Evolutionary conservation across 2,113 vertebrate species (phyloP).

Genomic region (Felis catus): F.catus_Fca126_mat1.0 CM031421.1:79724501-79725000

Average conservation of each 20-base stretch:
- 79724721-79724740: neutral
- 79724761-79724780: neutral
- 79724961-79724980: neutral
- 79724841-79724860: neutral
- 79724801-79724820: slow-evolving; percentile 1
- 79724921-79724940: neutral
- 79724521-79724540: neutral
- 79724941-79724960: neutral
- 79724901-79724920: neutral
- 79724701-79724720: neutral
- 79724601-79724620: neutral
- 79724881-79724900: neutral
- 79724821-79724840: neutral
- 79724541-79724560: neutral
- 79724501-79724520: neutral
- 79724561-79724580: neutral
- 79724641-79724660: neutral
- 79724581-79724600: neutral
- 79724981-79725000: neutral
- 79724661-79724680: neutral
- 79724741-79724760: neutral
- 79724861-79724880: neutral
- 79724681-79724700: neutral
- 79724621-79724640: neutral
- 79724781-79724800: neutral